Evolutionary conservation across 2,113 vertebrate genomes (phyloP).

Genomic region (Falcunculus frontatus): DNA sequence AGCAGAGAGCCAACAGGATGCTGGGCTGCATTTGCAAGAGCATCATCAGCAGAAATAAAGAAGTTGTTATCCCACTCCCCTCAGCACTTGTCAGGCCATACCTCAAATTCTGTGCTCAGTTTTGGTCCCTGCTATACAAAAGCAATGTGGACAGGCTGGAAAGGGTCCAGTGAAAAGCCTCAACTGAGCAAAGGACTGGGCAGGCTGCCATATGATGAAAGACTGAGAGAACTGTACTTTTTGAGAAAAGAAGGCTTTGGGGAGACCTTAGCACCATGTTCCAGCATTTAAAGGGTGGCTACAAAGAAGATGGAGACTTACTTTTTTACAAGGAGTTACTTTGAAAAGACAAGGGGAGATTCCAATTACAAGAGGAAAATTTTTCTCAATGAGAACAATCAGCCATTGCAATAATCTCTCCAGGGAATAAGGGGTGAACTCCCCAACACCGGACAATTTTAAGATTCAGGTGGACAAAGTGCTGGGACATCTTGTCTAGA

Average conservation of each 20-base stretch:
- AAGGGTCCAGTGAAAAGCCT: neutral
- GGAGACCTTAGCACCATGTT: neutral
- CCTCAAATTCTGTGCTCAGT: neutral
- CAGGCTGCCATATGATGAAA: neutral
- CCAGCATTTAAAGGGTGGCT: neutral
- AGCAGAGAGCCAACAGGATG: neutral
- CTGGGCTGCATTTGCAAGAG: neutral
- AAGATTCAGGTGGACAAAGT: neutral
- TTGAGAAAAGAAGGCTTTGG: neutral
- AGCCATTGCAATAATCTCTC: neutral
- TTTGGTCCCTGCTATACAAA: neutral
- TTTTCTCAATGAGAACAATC: neutral
- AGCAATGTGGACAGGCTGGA: neutral
- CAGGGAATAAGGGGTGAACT: neutral
- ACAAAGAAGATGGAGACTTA: neutral
- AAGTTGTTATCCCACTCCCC: neutral
- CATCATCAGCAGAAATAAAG: neutral
- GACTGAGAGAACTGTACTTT: neutral
- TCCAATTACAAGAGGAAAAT: neutral
- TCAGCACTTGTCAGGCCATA: neutral
- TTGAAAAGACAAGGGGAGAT: neutral
- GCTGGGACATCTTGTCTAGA: neutral
- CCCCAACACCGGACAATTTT: neutral
- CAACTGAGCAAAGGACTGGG: neutral
- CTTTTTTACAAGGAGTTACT: neutral